These are phyloP conservation scores for Speoplatyrhinus poulsoni DNA, from an alignment of 2,113 vertebrate genomes.

Conservation along the genomic window DNA sequence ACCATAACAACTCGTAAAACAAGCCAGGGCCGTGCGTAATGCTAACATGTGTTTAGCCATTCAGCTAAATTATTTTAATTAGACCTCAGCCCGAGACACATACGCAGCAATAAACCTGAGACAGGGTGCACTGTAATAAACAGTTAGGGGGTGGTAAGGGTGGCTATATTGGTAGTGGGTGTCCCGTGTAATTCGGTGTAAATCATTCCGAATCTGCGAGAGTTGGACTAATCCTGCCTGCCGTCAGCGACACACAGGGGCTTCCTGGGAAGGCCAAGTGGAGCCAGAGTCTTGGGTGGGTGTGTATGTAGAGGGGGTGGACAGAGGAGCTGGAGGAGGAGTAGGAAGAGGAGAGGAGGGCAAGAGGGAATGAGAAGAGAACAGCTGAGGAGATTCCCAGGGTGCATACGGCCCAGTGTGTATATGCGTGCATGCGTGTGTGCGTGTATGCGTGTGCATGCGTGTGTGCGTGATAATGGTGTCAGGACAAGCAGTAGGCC, in stretches of 20 bases:
- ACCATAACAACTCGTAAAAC: slow-evolving; percentile 41
- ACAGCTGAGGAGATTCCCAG: slow-evolving; percentile 65
- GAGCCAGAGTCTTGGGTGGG: slow-evolving; percentile 56
- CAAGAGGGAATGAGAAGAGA: neutral
- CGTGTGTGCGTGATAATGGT: slow-evolving; percentile 51
- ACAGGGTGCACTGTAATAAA: slow-evolving; percentile 58
- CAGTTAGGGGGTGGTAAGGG: slow-evolving; percentile 56
- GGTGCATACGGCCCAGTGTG: slow-evolving; percentile 33
- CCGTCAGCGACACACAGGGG: slow-evolving; percentile 60
- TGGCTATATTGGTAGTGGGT: slow-evolving; percentile 43
- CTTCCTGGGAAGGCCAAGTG: slow-evolving; percentile 48
- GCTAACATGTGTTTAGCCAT: slow-evolving; percentile 53
- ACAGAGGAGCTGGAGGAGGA: slow-evolving; percentile 13
- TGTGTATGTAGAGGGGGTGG: slow-evolving; percentile 54
- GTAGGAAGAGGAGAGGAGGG: slow-evolving; percentile 13
- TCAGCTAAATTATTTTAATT: slow-evolving; percentile 58
- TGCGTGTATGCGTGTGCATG: neutral
- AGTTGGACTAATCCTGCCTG: slow-evolving; percentile 47
- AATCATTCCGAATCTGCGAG: too few relatives aligned
- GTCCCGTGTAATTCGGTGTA: slow-evolving; percentile 58
- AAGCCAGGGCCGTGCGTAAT: slow-evolving; percentile 35
- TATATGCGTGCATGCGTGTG: slow-evolving; percentile 3
- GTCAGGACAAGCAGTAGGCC: slow-evolving; percentile 65
- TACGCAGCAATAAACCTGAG: slow-evolving; percentile 50
- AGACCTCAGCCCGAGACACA: slow-evolving; percentile 38